phyloP scores from a whole-genome alignment of 2,797 vertebrate genomes.

The Malacoraja senta region DNA sequence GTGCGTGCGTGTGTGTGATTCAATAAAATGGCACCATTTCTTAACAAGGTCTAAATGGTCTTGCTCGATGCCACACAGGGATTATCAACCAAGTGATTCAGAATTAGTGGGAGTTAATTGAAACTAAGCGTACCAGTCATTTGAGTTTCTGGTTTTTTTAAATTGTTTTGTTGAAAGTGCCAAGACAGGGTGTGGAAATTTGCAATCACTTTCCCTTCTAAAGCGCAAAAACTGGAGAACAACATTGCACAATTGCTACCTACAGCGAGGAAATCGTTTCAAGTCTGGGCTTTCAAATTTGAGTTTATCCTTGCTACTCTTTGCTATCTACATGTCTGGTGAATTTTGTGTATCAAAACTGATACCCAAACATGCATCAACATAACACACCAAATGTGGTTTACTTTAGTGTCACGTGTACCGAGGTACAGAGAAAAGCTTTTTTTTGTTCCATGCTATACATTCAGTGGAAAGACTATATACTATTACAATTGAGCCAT shows the following conservation, averaged over 20 bases:
- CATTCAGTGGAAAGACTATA: no score
- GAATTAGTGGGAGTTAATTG: background rate
- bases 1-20: background rate
- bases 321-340: background rate
- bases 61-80: background rate
- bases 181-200: background rate
- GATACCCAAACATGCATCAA: background rate
- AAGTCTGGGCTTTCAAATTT: background rate
- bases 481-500: no score
- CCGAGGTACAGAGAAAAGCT: no score
- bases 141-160: background rate
- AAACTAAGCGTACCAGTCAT: background rate
- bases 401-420: no score
- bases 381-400: background rate
- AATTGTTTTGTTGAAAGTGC: background rate
- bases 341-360: background rate
- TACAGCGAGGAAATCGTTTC: background rate
- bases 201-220: background rate
- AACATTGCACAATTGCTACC: no score
- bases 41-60: background rate
- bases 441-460: no score
- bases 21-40: constrained; percentile 16
- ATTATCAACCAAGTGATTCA: constrained; percentile 43
- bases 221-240: background rate
- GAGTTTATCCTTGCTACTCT: background rate